A percentile compares a stretch with the other conserved stretches of the same genome.
Conservation (phyloP, 2,113 vertebrate species). For the Actenoides hombroni region DNA sequence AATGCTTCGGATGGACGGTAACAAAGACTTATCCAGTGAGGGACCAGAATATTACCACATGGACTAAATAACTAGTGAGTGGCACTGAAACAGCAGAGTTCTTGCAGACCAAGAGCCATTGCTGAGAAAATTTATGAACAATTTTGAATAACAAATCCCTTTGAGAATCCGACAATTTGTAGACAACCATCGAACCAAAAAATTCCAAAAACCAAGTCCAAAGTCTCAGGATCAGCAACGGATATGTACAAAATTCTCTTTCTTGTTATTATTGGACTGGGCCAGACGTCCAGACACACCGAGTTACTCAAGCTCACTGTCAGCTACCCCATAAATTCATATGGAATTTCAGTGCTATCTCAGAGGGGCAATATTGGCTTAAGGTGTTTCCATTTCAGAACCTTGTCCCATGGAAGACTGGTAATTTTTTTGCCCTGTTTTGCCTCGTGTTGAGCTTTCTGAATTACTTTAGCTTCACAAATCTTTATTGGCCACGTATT, state of each 20-base stretch:
- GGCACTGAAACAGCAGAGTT: not conserved
- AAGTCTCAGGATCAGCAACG: conserved; percentile 31
- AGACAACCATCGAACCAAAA: not conserved
- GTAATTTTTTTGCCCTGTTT: not conserved
- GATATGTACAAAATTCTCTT: conserved; percentile 22
- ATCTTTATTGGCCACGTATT: conserved; percentile 34
- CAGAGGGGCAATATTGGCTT: conserved; percentile 53
- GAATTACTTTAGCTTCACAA: conserved; percentile 32
- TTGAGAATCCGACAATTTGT: not conserved
- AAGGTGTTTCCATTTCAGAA: conserved; percentile 59
- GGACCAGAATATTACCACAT: not conserved
- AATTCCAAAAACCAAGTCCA: not conserved
- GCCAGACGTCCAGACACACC: conserved; percentile 49
- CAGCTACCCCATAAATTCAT: conserved; percentile 47
- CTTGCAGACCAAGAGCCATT: not conserved
- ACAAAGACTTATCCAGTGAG: not conserved
- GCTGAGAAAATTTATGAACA: not conserved
- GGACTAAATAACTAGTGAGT: not conserved
- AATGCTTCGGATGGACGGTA: not conserved
- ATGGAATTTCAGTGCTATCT: conserved; percentile 56
- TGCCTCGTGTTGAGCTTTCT: conserved; percentile 14
- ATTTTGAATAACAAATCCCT: not conserved
- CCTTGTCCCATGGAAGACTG: not conserved
- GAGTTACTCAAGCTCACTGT: conserved; percentile 12
- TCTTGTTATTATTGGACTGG: conserved; percentile 52